Evolutionary conservation across 1,140 invertebrate genomes (phyloP).

Genomic region (Drosophila ironensis): DNA sequence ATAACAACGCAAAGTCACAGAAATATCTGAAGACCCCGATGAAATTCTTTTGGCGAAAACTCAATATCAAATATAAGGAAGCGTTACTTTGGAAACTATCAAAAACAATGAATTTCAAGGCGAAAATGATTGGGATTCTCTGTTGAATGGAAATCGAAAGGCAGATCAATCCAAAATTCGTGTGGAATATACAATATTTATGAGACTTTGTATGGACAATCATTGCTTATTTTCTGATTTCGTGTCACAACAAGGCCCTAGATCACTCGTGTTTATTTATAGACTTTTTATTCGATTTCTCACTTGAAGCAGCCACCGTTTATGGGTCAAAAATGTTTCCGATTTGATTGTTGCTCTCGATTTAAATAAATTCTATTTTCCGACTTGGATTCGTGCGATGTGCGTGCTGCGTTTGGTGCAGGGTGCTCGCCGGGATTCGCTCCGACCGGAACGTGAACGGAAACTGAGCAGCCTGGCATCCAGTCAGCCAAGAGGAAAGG

Average conservation of each 20-base stretch:
- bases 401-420: constrained; percentile 1
- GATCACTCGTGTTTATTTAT: constrained; percentile 22
- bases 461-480: not conserved
- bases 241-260: not conserved
- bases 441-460: constrained; percentile 14
- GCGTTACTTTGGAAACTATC: too few species aligned
- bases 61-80: too few species aligned
- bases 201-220: not conserved
- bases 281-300: not conserved
- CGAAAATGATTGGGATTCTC: too few species aligned
- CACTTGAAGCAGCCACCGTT: not conserved
- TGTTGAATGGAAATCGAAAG: too few species aligned
- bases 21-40: too few species aligned
- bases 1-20: too few species aligned
- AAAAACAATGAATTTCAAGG: too few species aligned
- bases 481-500: not conserved
- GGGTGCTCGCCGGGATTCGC: constrained; percentile 5
- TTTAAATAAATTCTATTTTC: not conserved
- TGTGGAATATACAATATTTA: not conserved
- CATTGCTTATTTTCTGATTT: not conserved
- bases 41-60: too few species aligned
- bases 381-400: too few species aligned
- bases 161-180: not conserved
- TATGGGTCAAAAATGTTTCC: not conserved
- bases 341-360: not conserved